Base-by-base conservation (phyloP, 2,797 vertebrate genomes). In the Megaceryle alcyon region DNA sequence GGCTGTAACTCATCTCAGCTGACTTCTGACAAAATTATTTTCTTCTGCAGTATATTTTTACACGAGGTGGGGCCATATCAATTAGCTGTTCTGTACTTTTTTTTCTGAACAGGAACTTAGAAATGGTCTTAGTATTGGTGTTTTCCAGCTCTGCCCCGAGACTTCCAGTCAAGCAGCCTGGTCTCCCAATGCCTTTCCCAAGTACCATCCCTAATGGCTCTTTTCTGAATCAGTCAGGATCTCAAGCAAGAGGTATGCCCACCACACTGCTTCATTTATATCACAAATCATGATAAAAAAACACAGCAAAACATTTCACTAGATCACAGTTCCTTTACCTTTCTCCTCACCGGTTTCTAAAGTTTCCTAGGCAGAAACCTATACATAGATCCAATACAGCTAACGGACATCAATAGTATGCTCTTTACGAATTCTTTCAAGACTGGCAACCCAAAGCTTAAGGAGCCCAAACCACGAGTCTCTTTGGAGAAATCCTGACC, bases 321-420 rank as follows among this genome's bases (percentile, higher is more conserved):
- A 1, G 88, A 86, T 59, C 41, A 53, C 10, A 54, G 33, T 22
- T 81, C 49, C 35, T 90, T 60, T 57, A 56, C 31, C 23, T 56
- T 46, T 44, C 21, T 44, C 48, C 49, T 83, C 19, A 33, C 5
- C 8, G 17, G 11, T 54, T 81, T 72, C 35, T 61, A 35, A 14
- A 12, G 5, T 33, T 84, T 86, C n/a, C 44, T 17, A 63, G 21
- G n/a, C 49, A 88, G 46, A 88, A 82, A 79, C 8, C 41, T 41
- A 2, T 5, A 48, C 0, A 0, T 8, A 64, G 43, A 77, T 23
- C 12, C 31, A 10, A 13, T 37, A 15, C 1, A 69, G 41, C 35
- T 46, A 39, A 73, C 6, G 16, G 57, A 70, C 16, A 73, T 14
- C 5, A 78, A 16, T 0, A 39, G 26, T 4, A 0, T 6, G 0